Base-by-base conservation (phyloP, 2,113 vertebrate genomes). In the Dasyornis broadbenti region DNA sequence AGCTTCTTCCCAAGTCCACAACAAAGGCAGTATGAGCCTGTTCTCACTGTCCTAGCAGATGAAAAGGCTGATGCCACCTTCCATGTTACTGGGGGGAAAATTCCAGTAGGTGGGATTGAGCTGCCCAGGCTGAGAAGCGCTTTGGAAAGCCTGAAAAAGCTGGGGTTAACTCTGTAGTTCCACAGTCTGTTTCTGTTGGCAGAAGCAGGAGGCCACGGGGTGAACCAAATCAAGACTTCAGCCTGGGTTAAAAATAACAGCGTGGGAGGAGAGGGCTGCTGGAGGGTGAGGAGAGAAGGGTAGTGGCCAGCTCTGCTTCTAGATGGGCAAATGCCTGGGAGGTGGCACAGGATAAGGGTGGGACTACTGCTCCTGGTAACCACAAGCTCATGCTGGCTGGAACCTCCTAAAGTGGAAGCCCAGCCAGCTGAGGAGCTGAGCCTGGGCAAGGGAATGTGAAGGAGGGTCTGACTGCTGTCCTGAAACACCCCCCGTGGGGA, bases 131-230 rank as follows among this genome's bases (percentile, higher is more conserved):
- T 42, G 23, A 85, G 73, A 20, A 87, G 37, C 15, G 21, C 71
- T 77, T 64, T 1, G 1, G 24, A 52, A 21, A 90, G 42, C 47
- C 52, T 47, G 54, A 85, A 73, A 15, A 75, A 77, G 40, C 21
- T 90, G 44, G 53, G 64, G 50, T 90, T 95, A 86, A 88, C 39
- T 59, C 72, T 54, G n/a, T 7, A 72, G 50, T 79, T 93, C 85
- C 88, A 85, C 27, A 66, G 59, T 26, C 72, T 73, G 54, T 96
- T 97, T 94, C 90, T 94, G 39, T 65, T 88, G 90, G 75, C 90
- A 89, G 80, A 84, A 80, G 73, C 45, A 76, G 66, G 49, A 88
- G 87, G 50, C 71, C 82, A 85, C 16, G 19, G 70, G 40, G 57
- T 59, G 66, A 95, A 76, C 61, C 0, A 1, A 88, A 69, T 9